A percentile compares a stretch with the other conserved stretches of the same genome.
Evolutionary conservation across 2,797 vertebrate genomes (phyloP).

Genomic region (Rhinatrema bivittatum): DNA sequence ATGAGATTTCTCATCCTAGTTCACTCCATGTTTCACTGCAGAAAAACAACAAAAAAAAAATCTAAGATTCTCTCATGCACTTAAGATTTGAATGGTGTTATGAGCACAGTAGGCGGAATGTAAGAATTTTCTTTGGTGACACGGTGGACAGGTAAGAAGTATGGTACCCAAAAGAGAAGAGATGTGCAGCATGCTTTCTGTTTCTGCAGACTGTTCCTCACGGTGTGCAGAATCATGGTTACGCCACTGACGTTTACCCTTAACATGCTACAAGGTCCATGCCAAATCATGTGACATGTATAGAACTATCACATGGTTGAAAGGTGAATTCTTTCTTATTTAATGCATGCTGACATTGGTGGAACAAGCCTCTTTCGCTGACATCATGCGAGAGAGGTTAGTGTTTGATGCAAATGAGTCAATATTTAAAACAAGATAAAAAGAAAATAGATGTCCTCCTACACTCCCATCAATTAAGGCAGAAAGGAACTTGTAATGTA

Average conservation of each 20-base stretch:
- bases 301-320: slow-evolving; percentile 33
- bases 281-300: slow-evolving; percentile 33
- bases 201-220: too few relatives aligned
- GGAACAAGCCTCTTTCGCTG: not conserved
- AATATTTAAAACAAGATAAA: too few relatives aligned
- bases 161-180: not conserved
- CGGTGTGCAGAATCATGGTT: too few relatives aligned
- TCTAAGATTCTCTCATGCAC: too few relatives aligned
- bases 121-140: not conserved
- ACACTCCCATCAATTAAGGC: too few relatives aligned
- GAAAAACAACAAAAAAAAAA: too few relatives aligned
- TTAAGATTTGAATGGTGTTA: too few relatives aligned
- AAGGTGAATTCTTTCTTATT: slow-evolving; percentile 2
- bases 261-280: slow-evolving; percentile 31
- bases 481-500: too few relatives aligned
- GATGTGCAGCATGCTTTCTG: not conserved
- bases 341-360: slow-evolving; percentile 29
- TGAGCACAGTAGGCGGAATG: too few relatives aligned
- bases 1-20: not conserved
- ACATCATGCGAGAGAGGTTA: not conserved
- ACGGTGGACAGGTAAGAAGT: not conserved
- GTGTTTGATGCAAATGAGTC: not conserved
- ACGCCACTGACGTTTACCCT: too few relatives aligned
- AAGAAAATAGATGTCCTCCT: too few relatives aligned
- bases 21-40: not conserved